Evolutionary conservation across 2,888 invertebrate genomes (phyloP), one percentile per base, ranked within the genome.

Genomic region (Ophioninae sp.): DNA sequence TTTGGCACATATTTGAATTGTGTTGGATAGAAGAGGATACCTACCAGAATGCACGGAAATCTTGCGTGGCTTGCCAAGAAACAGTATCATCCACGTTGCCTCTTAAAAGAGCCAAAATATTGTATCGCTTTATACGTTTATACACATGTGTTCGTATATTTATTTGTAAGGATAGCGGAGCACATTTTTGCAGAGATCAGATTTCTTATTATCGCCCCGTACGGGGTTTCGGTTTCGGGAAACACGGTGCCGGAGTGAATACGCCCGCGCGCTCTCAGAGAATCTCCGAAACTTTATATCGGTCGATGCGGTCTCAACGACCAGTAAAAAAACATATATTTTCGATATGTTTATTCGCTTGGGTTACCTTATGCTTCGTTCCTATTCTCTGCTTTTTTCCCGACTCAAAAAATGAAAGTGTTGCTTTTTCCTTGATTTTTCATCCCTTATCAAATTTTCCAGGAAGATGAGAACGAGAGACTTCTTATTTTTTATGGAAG

Each of bases 231-330:
- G 75, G 72, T 79, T 83, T 79, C 76, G 82, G 79, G 75, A 59
- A 61, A 73, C 73, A 79, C 67, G 39, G 80, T 51, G 74, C 59
- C 39, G 63, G 58, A 79, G 76, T 78, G 77, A 65, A 69, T 74
- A 74, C 74, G 67, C 77, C 69, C 78, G 77, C 69, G 74, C 74
- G 80, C 83, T 65, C 39, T 77, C 80, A 77, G 69, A 68, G 74
- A 73, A 72, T 74, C 67, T 39, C 74, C 58, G 64, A 79, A 84
- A 81, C 81, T 84, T 84, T 84, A 84, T 84, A 79, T 79, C 79
- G 79, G 71, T 41, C 37, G 56, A 64, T 56, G 61, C 23, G 63
- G 71, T 65, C 59, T 51, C 6, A 20, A 58, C 39, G 41, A 58
- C 64, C 23, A 41, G 59, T 51, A 22, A 37, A 65, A 79, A 23